A percentile compares a stretch with the other conserved stretches of the same genome.
Conservation (phyloP, 2,888 invertebrate genomes). For the Bibio marci region DNA sequence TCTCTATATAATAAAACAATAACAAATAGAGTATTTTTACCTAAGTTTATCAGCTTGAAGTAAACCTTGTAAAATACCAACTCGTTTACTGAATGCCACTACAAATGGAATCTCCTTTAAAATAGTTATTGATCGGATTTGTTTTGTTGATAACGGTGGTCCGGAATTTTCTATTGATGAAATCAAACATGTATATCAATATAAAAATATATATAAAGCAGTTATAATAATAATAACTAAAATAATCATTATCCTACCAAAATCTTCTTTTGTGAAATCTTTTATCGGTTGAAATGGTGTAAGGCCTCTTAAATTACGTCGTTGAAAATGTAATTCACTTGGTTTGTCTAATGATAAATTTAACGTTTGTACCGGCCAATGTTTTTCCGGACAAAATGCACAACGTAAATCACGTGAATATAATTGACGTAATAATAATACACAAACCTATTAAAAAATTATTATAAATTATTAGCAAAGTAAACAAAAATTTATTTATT, state of each 20-base stretch:
- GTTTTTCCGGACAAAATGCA: conserved; percentile 51
- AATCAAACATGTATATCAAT: neutral
- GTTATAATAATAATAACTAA: too few species aligned
- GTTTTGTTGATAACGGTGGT: conserved; percentile 72
- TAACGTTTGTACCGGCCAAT: conserved; percentile 41
- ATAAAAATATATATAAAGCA: neutral
- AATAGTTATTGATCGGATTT: conserved; percentile 73
- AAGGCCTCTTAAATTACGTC: conserved; percentile 31
- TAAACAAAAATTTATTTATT: neutral
- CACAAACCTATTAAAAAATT: conserved; percentile 22
- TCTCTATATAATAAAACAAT: too few species aligned
- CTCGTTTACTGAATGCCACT: conserved; percentile 78
- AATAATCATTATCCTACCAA: too few species aligned
- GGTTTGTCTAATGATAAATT: conserved; percentile 35
- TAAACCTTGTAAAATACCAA: conserved; percentile 65
- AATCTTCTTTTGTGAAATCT: conserved; percentile 37
- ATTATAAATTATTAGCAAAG: neutral
- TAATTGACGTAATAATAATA: conserved; percentile 60
- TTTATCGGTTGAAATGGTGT: conserved; percentile 37
- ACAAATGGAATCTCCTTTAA: conserved; percentile 88
- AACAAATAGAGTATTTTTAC: too few species aligned
- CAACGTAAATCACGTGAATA: conserved; percentile 75
- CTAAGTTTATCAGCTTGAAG: conserved; percentile 32
- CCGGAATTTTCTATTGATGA: conserved; percentile 22
- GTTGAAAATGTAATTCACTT: conserved; percentile 34